A percentile compares a stretch with the other conserved stretches of the same genome.
phyloP scores from a whole-genome alignment of 2,113 vertebrate genomes.

The Climacteris rufus region DNA sequence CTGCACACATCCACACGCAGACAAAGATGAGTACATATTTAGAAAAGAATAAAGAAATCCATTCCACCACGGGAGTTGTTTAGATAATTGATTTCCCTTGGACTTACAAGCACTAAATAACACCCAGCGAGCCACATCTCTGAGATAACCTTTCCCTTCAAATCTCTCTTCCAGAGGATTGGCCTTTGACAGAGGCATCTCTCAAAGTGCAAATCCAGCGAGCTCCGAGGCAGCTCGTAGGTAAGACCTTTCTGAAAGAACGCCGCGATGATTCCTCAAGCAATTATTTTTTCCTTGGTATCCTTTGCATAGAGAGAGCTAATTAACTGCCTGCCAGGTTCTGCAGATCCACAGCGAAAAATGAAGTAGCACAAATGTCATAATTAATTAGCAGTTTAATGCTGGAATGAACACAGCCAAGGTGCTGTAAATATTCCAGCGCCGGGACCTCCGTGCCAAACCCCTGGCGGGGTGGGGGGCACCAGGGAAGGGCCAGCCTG shows the following conservation, averaged over 20 bases:
- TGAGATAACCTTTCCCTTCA: conserved; percentile 23
- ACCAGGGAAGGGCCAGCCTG: not conserved
- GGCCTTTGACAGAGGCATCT: conserved; percentile 22
- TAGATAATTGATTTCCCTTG: conserved; percentile 54
- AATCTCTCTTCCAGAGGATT: conserved; percentile 9
- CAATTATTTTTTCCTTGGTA: conserved; percentile 31
- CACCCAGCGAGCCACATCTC: not conserved
- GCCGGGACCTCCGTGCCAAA: not conserved
- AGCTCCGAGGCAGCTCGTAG: not conserved
- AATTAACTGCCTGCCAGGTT: conserved; percentile 49
- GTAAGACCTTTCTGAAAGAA: conserved; percentile 15
- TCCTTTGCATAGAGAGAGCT: conserved; percentile 42
- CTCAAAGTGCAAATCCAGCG: not conserved
- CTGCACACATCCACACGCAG: not conserved
- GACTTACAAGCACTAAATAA: conserved; percentile 25
- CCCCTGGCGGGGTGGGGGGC: too few relatives aligned
- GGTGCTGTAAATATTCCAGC: not conserved
- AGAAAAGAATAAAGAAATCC: conserved; percentile 33
- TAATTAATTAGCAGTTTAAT: conserved; percentile 50
- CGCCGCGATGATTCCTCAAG: not conserved
- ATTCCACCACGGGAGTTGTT: not conserved
- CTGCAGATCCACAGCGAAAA: not conserved
- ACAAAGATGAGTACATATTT: conserved; percentile 2
- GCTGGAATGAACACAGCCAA: not conserved
- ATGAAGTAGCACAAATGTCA: conserved; percentile 46